Evolutionary conservation across 2,113 vertebrate genomes (phyloP), one percentile per base, ranked within the genome.

Genomic region (Neogobius melanostomus): DNA sequence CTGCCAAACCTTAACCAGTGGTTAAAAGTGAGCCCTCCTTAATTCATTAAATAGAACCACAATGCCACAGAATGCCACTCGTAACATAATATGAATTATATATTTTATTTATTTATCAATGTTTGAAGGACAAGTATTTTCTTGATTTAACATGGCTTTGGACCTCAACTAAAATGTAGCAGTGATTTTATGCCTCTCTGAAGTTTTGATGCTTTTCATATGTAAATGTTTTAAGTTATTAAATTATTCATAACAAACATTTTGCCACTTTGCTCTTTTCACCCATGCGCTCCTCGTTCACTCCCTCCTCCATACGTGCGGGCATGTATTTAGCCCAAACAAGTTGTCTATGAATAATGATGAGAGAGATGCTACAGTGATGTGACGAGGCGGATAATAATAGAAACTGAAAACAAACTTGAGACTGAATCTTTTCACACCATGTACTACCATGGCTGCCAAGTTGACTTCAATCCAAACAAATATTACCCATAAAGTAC

Each of bases 201-300:
- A 7, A 9, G 28, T 51, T 70, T 47, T 51, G 7, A 11, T 47
- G 61, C 63, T 43, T 81, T 44, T 64, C 44, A 70, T 69, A 21
- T 81, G 43, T 78, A 62, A 74, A 71, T 82, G 64, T 66, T 80
- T 47, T 85, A 82, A 87, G 69, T 80, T 79, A 76, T 84, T 90
- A 83, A 87, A 62, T 89, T 84, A 89, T 90, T 91, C 17, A 16
- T 9, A 61, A 45, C 28, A 43, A 14, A 44, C 0, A 44, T 7
- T 44, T 61, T 61, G 59, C n/a, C 3, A 16, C 44, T 44, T 61
- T 61, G 28, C 1, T 60, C 6, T 60, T 60, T 60, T 42, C 15
- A 36, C 21, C 17, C 28, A 28, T 28, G 28, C 3, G 28, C 28
- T 36, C 28, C 28, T 36, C 28, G 1, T 36, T 36, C 28, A 36